These are phyloP conservation scores for Perithous albicinctus DNA, from an alignment of 2,888 invertebrate species.

Conservation along the genomic window DNA sequence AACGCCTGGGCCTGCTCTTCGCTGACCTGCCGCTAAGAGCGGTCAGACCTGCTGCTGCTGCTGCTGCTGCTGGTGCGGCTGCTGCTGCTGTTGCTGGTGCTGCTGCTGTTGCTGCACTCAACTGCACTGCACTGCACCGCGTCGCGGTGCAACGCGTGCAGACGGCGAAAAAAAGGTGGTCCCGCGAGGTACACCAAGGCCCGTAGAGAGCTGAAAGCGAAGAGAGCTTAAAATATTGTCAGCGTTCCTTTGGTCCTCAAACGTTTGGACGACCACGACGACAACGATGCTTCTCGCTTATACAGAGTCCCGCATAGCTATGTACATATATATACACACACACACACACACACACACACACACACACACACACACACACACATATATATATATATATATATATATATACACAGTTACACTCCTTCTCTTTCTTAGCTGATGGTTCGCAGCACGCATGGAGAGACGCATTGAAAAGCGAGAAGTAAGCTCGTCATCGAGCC, in stretches of 20 bases:
- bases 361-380: not conserved
- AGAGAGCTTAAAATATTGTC: constrained; percentile 59
- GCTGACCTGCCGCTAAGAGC: constrained; percentile 41
- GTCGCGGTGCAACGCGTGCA: constrained; percentile 34
- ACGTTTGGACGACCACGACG: constrained; percentile 44
- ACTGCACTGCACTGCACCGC: not conserved
- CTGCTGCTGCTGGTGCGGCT: constrained; percentile 21
- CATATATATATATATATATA: not conserved
- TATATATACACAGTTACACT: not conserved
- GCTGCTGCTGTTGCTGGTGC: too few species aligned
- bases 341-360: not conserved
- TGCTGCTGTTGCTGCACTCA: constrained; percentile 1
- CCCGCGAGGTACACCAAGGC: constrained; percentile 43
- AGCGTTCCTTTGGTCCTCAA: constrained; percentile 50
- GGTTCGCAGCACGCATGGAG: constrained; percentile 36
- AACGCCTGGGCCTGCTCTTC: constrained; percentile 27
- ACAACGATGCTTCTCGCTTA: not conserved
- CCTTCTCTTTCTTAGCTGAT: constrained; percentile 40
- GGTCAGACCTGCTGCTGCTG: constrained; percentile 42
- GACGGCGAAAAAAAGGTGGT: constrained; percentile 41
- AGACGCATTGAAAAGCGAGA: constrained; percentile 47
- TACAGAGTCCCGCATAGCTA: not conserved
- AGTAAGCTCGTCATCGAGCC: constrained; percentile 45
- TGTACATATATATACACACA: not conserved
- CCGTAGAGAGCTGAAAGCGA: constrained; percentile 1